phyloP scores from a whole-genome alignment of 2,113 vertebrate species.

The Cyphomyrus plagiostoma region DNA sequence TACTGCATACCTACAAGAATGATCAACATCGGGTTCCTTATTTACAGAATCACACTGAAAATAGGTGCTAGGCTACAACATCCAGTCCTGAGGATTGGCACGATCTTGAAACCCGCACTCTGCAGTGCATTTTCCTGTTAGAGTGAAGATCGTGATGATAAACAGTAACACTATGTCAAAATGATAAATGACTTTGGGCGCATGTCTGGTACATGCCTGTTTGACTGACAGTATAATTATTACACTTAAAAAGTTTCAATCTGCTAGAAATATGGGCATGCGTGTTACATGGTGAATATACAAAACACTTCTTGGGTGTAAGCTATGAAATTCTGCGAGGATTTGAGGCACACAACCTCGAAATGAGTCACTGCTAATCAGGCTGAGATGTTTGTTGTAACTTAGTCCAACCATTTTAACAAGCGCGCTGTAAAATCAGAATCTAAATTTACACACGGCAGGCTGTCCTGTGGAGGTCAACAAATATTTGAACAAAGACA shows the following conservation, averaged over 20 bases:
- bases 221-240: conserved; percentile 22
- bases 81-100: background rate
- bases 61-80: background rate
- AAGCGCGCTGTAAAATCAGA: background rate
- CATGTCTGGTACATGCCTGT: conserved; percentile 16
- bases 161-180: background rate
- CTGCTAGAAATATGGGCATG: conserved; percentile 19
- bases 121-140: background rate
- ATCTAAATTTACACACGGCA: background rate
- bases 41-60: background rate
- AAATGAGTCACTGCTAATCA: conserved; percentile 28
- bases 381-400: background rate
- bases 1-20: background rate
- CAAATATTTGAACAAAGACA: background rate
- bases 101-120: background rate
- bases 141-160: background rate
- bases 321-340: conserved; percentile 28
- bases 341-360: conserved; percentile 1
- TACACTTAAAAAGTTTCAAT: conserved; percentile 19
- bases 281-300: conserved; percentile 20
- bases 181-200: conserved; percentile 8
- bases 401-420: background rate
- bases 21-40: background rate
- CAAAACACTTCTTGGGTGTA: conserved; percentile 27
- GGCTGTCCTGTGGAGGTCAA: background rate